Percentiles rank a stretch among this genome's conserved stretches.
Conservation (phyloP, 2,888 invertebrate genomes). For the Saturnia japonica region DNA sequence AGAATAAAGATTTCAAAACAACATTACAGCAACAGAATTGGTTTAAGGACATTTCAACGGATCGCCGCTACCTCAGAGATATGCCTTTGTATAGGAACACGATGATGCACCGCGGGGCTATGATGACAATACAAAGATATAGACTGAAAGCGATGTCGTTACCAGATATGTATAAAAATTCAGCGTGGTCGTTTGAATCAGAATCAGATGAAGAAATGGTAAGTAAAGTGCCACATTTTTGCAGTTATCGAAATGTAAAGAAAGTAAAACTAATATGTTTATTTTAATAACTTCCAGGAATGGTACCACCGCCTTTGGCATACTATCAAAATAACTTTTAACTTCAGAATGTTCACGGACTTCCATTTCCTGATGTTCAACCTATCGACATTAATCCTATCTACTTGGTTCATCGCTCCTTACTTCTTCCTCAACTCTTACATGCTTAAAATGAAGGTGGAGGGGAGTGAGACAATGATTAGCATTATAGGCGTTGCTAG, state of each 20-base stretch:
- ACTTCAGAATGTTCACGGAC: conserved; percentile 84
- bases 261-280: too few species aligned
- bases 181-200: conserved; percentile 69
- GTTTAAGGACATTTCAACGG: conserved; percentile 79
- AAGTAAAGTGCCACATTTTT: conserved; percentile 62
- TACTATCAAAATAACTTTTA: conserved; percentile 82
- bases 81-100: conserved; percentile 88
- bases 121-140: conserved; percentile 91
- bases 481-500: conserved; percentile 94
- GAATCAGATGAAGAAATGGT: conserved; percentile 85
- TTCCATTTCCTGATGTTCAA: conserved; percentile 91
- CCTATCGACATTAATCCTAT: conserved; percentile 92
- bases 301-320: conserved; percentile 88
- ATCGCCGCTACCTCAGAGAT: conserved; percentile 86
- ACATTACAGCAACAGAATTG: conserved; percentile 38
- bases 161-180: conserved; percentile 93
- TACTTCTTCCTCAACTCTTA: conserved; percentile 90
- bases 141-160: conserved; percentile 90
- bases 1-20: background rate
- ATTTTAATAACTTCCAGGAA: conserved; percentile 72
- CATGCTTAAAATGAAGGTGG: conserved; percentile 84
- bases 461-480: conserved; percentile 89
- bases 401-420: conserved; percentile 96
- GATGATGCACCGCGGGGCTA: conserved; percentile 92
- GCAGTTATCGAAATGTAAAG: too few species aligned